phyloP scores from a whole-genome alignment of 2,888 invertebrate genomes.

The Agriopis aurantiaria region DNA sequence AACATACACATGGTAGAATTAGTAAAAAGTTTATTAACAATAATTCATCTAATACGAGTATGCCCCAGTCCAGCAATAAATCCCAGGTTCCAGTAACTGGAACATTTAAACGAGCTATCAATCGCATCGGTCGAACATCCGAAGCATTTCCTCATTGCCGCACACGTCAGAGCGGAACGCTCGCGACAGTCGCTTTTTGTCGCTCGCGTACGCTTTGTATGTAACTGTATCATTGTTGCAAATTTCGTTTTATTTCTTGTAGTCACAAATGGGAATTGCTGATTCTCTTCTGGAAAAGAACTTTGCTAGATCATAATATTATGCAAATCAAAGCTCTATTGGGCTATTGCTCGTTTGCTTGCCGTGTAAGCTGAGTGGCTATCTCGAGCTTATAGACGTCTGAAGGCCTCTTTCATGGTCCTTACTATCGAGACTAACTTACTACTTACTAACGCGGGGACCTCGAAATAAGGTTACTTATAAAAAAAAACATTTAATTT shows the following conservation, averaged over 20 bases:
- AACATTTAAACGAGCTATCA: constrained; percentile 17
- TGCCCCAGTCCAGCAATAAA: neutral
- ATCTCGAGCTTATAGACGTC: no score
- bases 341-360: no score
- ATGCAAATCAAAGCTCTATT: neutral
- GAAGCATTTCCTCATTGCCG: constrained; percentile 50
- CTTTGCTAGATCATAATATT: neutral
- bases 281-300: neutral
- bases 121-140: constrained; percentile 29
- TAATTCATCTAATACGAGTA: neutral
- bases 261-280: constrained; percentile 3
- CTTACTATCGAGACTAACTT: no score
- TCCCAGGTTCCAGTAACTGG: constrained; percentile 8
- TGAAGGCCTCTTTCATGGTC: no score
- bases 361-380: no score
- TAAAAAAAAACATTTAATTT: no score
- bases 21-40: neutral
- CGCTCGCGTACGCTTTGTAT: constrained; percentile 39
- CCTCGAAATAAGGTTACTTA: no score
- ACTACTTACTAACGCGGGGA: no score
- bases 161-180: constrained; percentile 46
- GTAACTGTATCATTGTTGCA: constrained; percentile 30
- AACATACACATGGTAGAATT: no score
- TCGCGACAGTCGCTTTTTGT: constrained; percentile 44
- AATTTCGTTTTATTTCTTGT: constrained; percentile 13